Base-by-base conservation (phyloP, 2,113 vertebrate genomes). In the Nerophis lumbriciformis region DNA sequence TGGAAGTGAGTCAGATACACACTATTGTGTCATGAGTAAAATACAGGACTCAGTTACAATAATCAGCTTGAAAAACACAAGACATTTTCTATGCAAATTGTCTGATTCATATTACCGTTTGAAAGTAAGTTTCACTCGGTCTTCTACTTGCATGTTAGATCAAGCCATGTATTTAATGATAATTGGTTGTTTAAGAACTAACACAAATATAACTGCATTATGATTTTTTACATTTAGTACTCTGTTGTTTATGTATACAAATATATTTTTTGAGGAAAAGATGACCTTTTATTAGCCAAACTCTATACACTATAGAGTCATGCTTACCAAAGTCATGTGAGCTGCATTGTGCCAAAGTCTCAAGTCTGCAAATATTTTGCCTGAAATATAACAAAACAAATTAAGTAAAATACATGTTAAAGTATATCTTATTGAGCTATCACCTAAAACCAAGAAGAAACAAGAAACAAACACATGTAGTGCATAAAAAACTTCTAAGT, bases 251-350 rank as follows among this genome's bases (percentile, higher is more conserved):
- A 44, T 48, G 13, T 45, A 21, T 54, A 13, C n/a, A 47, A 16
- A 50, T 50, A 47, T 19, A 13, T n/a, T 10, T 35, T 15, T 61
- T n/a, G 4, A 63, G 8, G 21, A 19, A 44, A 60, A 21, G 8
- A 5, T 39, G 5, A 38, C 7, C 52, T 39, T 6, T n/a, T 42
- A 60, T 45, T 62, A 13, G 10, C 15, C 35, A 12, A 28, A 28
- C 28, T 28, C 28, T 4, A 28, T 28, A 28, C 3, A 28, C 28
- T 28, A 1, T 50, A 36, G 53, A 37, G 5, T 61, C n/a, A 79
- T 69, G 82, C 92, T 95, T 93, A 98, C 97, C 93, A 88, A 97
- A 95, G 85, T 97, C 95, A 88, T 90, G 90, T 4, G 92, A 93
- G 71, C 61, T 83, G 56, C 76, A 87, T 71, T 93, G 88, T 48